phyloP scores from a whole-genome alignment of 2,888 invertebrate genomes.

The Synergus japonicus region DNA sequence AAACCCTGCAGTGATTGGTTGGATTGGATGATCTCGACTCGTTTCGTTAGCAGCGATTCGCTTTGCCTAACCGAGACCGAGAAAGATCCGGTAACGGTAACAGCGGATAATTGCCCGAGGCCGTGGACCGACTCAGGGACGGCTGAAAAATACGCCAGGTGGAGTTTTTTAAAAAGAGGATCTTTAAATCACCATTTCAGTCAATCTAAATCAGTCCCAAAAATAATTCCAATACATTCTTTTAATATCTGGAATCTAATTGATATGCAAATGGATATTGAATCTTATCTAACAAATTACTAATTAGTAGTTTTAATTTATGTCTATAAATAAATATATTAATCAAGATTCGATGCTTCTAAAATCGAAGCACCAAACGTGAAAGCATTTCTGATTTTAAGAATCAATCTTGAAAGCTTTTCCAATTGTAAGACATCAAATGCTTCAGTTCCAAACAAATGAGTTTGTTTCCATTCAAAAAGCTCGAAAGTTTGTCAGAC shows the following conservation, averaged over 20 bases:
- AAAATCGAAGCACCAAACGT: neutral
- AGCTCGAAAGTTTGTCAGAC: neutral
- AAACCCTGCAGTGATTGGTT: neutral
- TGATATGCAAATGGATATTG: neutral
- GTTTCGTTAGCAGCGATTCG: slow-evolving; percentile 57
- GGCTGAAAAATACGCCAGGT: neutral
- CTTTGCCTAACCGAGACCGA: slow-evolving; percentile 47
- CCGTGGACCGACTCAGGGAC: slow-evolving; percentile 35
- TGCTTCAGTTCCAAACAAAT: no score
- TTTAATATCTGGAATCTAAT: neutral
- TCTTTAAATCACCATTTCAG: neutral
- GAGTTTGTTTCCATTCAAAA: no score
- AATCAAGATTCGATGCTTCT: neutral
- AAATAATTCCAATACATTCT: neutral
- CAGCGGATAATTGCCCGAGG: slow-evolving; percentile 57
- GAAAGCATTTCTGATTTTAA: slow-evolving; percentile 26
- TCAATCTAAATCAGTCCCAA: neutral
- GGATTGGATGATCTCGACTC: neutral
- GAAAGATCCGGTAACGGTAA: slow-evolving; percentile 62
- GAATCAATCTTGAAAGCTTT: slow-evolving; percentile 41
- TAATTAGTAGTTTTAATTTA: no score
- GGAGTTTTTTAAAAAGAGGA: neutral
- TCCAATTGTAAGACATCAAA: neutral
- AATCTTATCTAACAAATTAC: no score
- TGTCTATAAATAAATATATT: no score